Percentiles rank a stretch among this genome's conserved stretches.
Conservation (phyloP, 2,113 vertebrate species). For the Ammospiza nelsoni region DNA sequence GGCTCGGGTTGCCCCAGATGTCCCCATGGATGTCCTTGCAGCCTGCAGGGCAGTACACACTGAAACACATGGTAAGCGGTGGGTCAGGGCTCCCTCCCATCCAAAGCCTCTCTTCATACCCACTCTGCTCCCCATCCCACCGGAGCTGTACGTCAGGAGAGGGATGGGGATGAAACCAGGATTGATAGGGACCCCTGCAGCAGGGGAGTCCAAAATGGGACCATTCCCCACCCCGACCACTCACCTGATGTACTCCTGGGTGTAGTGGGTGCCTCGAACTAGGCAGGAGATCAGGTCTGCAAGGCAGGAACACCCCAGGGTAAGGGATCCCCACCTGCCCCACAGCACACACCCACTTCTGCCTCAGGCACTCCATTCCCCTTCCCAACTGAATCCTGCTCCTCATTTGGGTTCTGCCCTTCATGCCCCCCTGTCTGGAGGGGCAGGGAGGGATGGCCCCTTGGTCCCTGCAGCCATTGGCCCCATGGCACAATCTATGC, state of each 20-base stretch:
- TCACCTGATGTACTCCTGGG: conserved; percentile 77
- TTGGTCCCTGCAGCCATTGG: neutral
- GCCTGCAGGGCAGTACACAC: conserved; percentile 85
- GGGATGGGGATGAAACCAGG: neutral
- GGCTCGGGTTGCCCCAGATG: conserved; percentile 82
- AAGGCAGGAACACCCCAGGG: neutral
- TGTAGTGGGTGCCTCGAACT: conserved; percentile 83
- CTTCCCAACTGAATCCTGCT: neutral
- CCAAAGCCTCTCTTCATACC: neutral
- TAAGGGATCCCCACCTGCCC: neutral
- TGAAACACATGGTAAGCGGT: conserved; percentile 9
- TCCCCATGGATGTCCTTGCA: conserved; percentile 84
- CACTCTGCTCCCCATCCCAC: neutral
- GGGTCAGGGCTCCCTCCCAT: fast-evolving
- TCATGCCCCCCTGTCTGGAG: neutral
- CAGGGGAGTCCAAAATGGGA: neutral
- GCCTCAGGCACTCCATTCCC: neutral
- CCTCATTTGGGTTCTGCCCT: neutral
- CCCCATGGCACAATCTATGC: neutral
- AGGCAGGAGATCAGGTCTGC: conserved; percentile 85
- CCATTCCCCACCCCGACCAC: neutral
- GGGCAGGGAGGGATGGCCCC: no score
- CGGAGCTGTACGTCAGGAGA: fast-evolving
- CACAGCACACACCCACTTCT: neutral
- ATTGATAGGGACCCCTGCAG: neutral